Evolutionary conservation across 2,888 invertebrate genomes (phyloP).

Genomic region (Trisateles emortualis): DNA sequence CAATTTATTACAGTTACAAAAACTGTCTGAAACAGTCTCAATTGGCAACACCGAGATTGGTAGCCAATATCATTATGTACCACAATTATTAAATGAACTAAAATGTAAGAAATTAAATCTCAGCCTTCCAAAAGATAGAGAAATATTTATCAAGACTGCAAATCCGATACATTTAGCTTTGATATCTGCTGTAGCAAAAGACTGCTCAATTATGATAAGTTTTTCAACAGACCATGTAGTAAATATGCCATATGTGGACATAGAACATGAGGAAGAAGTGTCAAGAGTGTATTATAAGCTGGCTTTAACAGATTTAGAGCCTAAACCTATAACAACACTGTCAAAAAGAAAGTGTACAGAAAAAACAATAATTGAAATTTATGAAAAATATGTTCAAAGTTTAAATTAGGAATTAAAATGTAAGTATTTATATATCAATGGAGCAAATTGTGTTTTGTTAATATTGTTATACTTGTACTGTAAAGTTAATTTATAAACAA

Average conservation of each 20-base stretch:
- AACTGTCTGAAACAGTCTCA: constrained; percentile 53
- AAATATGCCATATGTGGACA: constrained; percentile 54
- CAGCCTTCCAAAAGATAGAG: constrained; percentile 40
- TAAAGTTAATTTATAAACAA: too few relatives aligned
- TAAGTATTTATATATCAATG: constrained; percentile 51
- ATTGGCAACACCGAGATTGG: constrained; percentile 31
- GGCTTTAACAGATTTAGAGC: constrained; percentile 89
- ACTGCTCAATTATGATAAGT: constrained; percentile 90
- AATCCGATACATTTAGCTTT: constrained; percentile 67
- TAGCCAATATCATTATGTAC: constrained; percentile 60
- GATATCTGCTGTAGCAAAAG: constrained; percentile 89
- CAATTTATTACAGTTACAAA: constrained; percentile 68
- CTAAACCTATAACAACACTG: constrained; percentile 83
- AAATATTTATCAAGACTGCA: constrained; percentile 50
- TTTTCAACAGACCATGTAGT: constrained; percentile 63
- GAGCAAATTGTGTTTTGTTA: background rate
- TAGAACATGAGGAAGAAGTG: constrained; percentile 52
- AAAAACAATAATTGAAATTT: constrained; percentile 61
- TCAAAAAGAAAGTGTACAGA: constrained; percentile 67
- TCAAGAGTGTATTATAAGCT: constrained; percentile 81
- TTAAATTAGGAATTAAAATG: constrained; percentile 36
- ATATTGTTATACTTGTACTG: too few relatives aligned
- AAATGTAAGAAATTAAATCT: constrained; percentile 55
- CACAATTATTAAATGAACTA: constrained; percentile 55
- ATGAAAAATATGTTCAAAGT: constrained; percentile 49